phyloP scores from a whole-genome alignment of 2,888 invertebrate genomes.

The Pilophorus perplexus region DNA sequence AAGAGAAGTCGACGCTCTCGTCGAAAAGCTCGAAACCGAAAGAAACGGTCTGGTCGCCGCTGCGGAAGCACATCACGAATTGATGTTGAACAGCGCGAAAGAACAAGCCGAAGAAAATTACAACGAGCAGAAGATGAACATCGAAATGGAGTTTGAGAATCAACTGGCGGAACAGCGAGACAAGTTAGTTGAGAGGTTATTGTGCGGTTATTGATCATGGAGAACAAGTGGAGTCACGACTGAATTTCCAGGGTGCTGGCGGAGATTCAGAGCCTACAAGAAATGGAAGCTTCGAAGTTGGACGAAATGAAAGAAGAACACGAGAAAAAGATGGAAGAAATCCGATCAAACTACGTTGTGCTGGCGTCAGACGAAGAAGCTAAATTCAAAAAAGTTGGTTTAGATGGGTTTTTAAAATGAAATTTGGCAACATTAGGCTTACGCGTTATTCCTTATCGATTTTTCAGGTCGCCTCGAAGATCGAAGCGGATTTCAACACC shows the following conservation, averaged over 20 bases:
- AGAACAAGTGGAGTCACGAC: not conserved
- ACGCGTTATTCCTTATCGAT: not conserved
- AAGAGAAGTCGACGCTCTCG: conserved; percentile 28
- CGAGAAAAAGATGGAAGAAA: conserved; percentile 54
- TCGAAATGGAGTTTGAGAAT: conserved; percentile 48
- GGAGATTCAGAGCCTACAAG: conserved; percentile 49
- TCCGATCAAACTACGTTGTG: conserved; percentile 56
- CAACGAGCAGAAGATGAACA: conserved; percentile 50
- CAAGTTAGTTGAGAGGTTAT: conserved; percentile 2
- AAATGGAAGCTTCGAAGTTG: conserved; percentile 55
- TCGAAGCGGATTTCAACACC: conserved; percentile 36
- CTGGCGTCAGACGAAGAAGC: conserved; percentile 53
- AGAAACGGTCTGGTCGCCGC: conserved; percentile 16
- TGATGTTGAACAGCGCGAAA: conserved; percentile 46
- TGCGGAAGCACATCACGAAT: conserved; percentile 20
- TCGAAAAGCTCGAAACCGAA: conserved; percentile 35
- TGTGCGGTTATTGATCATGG: not conserved
- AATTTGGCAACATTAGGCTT: not conserved
- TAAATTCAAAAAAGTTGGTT: conserved; percentile 48
- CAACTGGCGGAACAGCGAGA: conserved; percentile 6
- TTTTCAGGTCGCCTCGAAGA: conserved; percentile 39
- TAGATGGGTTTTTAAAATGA: too few species aligned
- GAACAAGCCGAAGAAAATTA: conserved; percentile 48
- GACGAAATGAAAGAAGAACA: conserved; percentile 55
- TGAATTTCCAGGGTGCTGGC: conserved; percentile 11